phyloP scores from a whole-genome alignment of 2,113 vertebrate species.

The Chionis minor region DNA sequence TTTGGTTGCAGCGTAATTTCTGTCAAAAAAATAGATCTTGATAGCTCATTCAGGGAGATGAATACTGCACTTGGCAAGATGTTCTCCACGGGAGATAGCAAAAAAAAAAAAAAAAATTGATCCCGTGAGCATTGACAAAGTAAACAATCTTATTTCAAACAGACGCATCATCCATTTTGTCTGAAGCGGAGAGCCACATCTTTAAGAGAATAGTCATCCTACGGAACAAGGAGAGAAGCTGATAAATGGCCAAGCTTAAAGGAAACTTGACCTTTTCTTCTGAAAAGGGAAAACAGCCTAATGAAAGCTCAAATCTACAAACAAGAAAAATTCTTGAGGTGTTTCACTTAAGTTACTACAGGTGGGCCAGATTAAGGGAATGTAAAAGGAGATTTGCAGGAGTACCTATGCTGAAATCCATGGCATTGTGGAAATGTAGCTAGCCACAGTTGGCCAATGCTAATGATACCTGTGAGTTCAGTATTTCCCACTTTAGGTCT shows the following conservation, averaged over 20 bases:
- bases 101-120: not conserved
- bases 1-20: slow-evolving; percentile 6
- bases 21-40: not conserved
- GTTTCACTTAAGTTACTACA: not conserved
- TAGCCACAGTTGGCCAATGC: accelerated
- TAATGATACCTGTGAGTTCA: not conserved
- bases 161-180: slow-evolving; percentile 60
- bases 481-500: not conserved
- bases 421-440: not conserved
- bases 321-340: not conserved
- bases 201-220: not conserved
- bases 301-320: not conserved
- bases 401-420: accelerated
- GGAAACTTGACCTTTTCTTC: not conserved
- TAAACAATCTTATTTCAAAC: slow-evolving; percentile 40
- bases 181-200: not conserved
- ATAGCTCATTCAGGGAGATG: slow-evolving; percentile 9
- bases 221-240: not conserved
- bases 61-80: slow-evolving; percentile 26
- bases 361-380: not conserved
- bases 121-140: not conserved
- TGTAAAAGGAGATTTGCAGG: not conserved
- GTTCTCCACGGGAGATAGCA: not conserved
- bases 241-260: not conserved
- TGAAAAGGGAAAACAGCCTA: not conserved